Evolutionary conservation across 2,888 invertebrate species (phyloP), one percentile per base, ranked within the genome.

Genomic region (Ornithoptera alexandrae): DNA sequence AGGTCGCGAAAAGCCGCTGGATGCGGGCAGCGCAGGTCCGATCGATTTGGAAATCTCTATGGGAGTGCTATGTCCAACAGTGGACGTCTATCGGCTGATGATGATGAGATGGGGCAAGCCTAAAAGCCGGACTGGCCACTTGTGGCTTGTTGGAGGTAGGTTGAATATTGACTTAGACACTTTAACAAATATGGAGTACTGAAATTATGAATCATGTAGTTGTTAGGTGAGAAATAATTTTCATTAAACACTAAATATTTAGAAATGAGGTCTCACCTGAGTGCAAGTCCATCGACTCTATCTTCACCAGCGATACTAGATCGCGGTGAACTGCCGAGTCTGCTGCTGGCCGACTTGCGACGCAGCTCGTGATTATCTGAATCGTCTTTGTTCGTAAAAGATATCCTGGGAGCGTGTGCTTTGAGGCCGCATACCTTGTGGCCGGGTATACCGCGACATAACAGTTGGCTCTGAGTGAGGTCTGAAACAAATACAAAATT

Each of bases 281-380:
- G 88, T 24, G 94, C 90, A 18, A 95, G 86, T 18, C 95, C 95
- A 82, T 95, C 92, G 12, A 80, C 75, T 67, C 90, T 77, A 15
- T 93, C 93, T 18, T 92, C 92, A 56, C 90, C 89, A 0, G 93
- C 90, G 42, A 93, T 87, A 69, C 93, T 93, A 22, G 87, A 79
- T 36, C 93, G 77, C 0, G 93, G 93, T 0, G 93, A 92, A 75
- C 82, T 87, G 4, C 92, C 90, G 1, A 92, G 87, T 1, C 92
- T 81, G 70, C 90, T 90, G 79, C 89, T 90, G 58, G 93, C 91
- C 0, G 91, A 92, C 72, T 92, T 91, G 62, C 93, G 81, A 42
- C 93, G 79, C 12, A 85, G 72, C 65, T 92, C 93, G 58, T 87
- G 85, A 15, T 77, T 74, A 1, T 88, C 90, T 0, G 82, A 75